Base-by-base conservation (phyloP, 2,113 vertebrate genomes). In the Syngnathus floridae region DNA sequence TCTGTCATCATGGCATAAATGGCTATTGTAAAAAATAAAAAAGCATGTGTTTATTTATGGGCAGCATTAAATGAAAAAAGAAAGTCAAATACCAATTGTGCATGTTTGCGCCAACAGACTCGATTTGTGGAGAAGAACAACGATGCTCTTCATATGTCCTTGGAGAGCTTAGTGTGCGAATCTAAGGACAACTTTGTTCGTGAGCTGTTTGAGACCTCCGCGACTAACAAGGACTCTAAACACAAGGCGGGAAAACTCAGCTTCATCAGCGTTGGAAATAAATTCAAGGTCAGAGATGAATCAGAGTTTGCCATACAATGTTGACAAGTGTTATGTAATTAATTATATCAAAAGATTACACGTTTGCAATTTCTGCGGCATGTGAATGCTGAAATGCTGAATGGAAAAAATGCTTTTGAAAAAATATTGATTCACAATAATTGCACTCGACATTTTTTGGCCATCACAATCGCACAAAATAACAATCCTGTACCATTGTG, bases 81-180 rank as follows among this genome's bases (percentile, higher is more conserved):
- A 49, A 57, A 57, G 35, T 58, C 55, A 57, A 36, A 36, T 35
- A 36, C 55, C 8, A 5, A 16, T 5, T 9, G 48, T 35, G 41
- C 60, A 7, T 26, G 49, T 64, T 54, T 73, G 46, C 70, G 46
- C 63, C 56, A 76, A 86, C 89, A 99, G 97, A 93, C 82, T 73
- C 94, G 97, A 55, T 99, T 99, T 88, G 96, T 99, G 87, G 97
- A 99, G 84, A 99, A 99, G 89, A 99, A 99, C 88, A 98, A 99
- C 21, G 97, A 99, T 59, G 96, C 96, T 73, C 92, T 99, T 68
- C 97, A 99, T 84, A 99, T 99, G 96, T 99, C 96, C 66, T 91
- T 99, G 84, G 95, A 98, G 55, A 92, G 92, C 76, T 93, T 99
- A 72, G 93, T 99, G 86, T 95, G 93, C 67, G 96, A 98, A 87